Conservation (phyloP, 1,140 invertebrate species). For the Hormaphis cornu region DNA sequence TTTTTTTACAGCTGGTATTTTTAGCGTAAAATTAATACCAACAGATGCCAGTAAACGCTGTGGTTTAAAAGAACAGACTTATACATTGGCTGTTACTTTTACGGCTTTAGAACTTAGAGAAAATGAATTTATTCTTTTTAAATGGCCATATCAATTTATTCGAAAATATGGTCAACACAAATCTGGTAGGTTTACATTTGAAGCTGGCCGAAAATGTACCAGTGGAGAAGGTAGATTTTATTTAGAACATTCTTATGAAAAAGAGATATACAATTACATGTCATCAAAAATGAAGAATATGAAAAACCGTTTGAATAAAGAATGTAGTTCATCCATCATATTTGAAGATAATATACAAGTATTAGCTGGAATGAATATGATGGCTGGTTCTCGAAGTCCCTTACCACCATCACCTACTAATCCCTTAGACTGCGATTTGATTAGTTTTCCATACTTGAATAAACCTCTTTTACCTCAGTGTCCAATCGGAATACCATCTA, state of each 20-base stretch:
- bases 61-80: constrained; percentile 58
- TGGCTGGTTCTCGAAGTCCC: constrained; percentile 57
- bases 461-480: constrained; percentile 33
- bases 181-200: constrained; percentile 74
- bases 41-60: constrained; percentile 69
- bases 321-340: constrained; percentile 44
- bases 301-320: constrained; percentile 64
- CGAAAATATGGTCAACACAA: constrained; percentile 72
- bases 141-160: constrained; percentile 81
- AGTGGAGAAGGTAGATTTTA: constrained; percentile 77
- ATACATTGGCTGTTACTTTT: constrained; percentile 61
- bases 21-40: constrained; percentile 63
- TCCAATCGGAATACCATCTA: neutral
- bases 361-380: constrained; percentile 48
- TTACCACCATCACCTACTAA: constrained; percentile 56
- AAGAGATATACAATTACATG: constrained; percentile 66
- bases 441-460: neutral
- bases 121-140: constrained; percentile 53
- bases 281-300: constrained; percentile 72
- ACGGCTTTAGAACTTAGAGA: constrained; percentile 59
- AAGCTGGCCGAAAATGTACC: constrained; percentile 79
- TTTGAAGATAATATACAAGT: constrained; percentile 60
- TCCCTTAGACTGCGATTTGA: constrained; percentile 39
- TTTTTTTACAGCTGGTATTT: constrained; percentile 47
- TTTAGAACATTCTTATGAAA: constrained; percentile 64